Evolutionary conservation across 53 echinoderm and acorn worm species (phyloP).

Genomic region (Echinarachnius parma): DNA sequence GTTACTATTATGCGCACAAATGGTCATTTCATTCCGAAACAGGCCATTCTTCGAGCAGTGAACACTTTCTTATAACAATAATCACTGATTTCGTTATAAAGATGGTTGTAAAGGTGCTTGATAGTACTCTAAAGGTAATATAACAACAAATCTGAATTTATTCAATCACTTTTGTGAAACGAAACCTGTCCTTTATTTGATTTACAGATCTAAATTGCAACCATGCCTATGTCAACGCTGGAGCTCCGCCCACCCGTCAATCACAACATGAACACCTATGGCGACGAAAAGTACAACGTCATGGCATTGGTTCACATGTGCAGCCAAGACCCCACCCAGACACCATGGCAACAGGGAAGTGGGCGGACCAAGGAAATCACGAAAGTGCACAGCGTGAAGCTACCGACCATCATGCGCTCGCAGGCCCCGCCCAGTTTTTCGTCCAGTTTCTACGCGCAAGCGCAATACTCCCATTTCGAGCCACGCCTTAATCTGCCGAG

Average conservation of each 20-base stretch:
- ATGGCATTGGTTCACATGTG: slow-evolving; percentile 8
- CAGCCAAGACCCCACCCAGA: slow-evolving; percentile 32
- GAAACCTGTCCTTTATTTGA: no score
- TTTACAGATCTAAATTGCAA: neutral
- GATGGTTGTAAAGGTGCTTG: no score
- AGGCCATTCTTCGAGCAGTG: no score
- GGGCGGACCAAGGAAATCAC: slow-evolving; percentile 8
- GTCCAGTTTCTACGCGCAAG: neutral
- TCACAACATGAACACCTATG: slow-evolving; percentile 27
- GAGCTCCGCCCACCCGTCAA: slow-evolving; percentile 13
- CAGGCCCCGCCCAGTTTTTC: neutral
- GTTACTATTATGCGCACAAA: no score
- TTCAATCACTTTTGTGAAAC: no score
- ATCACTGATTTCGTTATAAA: no score
- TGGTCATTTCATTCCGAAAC: no score
- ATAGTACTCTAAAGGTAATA: no score
- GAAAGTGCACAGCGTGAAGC: slow-evolving; percentile 20
- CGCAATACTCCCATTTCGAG: slow-evolving; percentile 4
- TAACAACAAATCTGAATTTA: no score
- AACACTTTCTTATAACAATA: no score
- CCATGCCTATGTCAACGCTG: slow-evolving; percentile 32
- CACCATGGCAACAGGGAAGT: slow-evolving; percentile 15
- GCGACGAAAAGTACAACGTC: slow-evolving; percentile 39
- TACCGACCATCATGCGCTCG: slow-evolving; percentile 8
- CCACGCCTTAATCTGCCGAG: slow-evolving; percentile 33